phyloP scores from a whole-genome alignment of 2,797 vertebrate species.

The Lepidocolaptes lacrymiger region DNA sequence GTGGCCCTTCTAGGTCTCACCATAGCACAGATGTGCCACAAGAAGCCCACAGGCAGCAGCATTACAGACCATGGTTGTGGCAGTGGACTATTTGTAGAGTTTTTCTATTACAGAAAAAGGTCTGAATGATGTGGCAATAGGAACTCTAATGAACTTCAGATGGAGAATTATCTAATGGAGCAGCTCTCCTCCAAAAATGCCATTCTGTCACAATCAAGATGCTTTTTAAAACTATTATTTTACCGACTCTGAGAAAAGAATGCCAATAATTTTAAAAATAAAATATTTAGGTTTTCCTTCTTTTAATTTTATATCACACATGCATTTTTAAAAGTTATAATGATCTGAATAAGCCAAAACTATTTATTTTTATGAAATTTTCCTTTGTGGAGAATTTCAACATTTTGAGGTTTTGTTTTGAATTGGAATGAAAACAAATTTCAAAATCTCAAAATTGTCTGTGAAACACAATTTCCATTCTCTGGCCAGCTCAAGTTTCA shows the following conservation, averaged over 20 bases:
- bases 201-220: constrained; percentile 4
- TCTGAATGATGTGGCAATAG: background rate
- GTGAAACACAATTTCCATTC: constrained; percentile 66
- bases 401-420: constrained; percentile 68
- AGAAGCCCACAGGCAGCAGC: background rate
- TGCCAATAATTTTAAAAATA: background rate
- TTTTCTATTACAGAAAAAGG: background rate
- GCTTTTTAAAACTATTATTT: background rate
- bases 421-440: constrained; percentile 70
- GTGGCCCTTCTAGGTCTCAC: background rate
- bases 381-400: constrained; percentile 68
- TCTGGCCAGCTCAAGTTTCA: constrained; percentile 41
- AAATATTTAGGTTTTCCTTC: background rate
- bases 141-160: constrained; percentile 43
- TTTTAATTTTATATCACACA: background rate
- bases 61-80: background rate
- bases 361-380: constrained; percentile 62
- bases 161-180: constrained; percentile 14
- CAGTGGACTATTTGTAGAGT: background rate
- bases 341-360: constrained; percentile 19
- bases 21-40: background rate
- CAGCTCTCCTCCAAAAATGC: constrained; percentile 22
- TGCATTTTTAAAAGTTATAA: background rate
- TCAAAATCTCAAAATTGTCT: constrained; percentile 69
- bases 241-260: background rate